Percentiles rank a stretch among this genome's conserved stretches.
These are phyloP conservation scores for Cacoxenus indagator DNA, from an alignment of 2,888 invertebrate genomes.

Conservation along the genomic window DNA sequence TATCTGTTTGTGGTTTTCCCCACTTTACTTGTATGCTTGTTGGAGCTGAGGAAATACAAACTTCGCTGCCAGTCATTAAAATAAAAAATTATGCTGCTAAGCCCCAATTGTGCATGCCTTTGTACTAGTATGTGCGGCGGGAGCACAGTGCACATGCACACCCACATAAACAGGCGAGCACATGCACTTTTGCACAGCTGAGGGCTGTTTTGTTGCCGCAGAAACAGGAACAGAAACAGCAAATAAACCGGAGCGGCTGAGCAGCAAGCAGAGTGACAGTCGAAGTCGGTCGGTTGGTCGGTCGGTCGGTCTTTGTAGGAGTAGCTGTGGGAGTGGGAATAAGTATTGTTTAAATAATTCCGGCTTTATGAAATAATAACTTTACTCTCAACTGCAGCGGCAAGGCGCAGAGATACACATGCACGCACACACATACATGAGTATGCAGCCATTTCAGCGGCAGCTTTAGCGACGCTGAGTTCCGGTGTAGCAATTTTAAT, in stretches of 20 bases:
- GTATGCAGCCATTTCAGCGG: slow-evolving; percentile 8
- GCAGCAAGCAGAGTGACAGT: background rate
- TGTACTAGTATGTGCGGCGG: background rate
- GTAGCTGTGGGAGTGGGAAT: background rate
- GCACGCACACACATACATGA: background rate
- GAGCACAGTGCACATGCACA: slow-evolving; percentile 12
- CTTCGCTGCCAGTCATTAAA: slow-evolving; percentile 38
- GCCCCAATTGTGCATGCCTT: slow-evolving; percentile 53
- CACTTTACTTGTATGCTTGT: slow-evolving; percentile 8
- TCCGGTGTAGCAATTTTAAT: slow-evolving; percentile 54
- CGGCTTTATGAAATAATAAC: slow-evolving; percentile 67
- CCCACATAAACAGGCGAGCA: too few relatives aligned
- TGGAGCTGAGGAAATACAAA: slow-evolving; percentile 43
- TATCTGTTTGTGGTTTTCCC: slow-evolving; percentile 46
- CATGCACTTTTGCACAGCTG: background rate
- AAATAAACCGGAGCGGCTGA: background rate
- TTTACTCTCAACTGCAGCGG: slow-evolving; percentile 50
- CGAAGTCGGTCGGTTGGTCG: slow-evolving; percentile 2
- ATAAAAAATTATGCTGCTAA: slow-evolving; percentile 56
- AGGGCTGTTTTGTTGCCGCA: background rate
- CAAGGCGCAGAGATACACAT: slow-evolving; percentile 33
- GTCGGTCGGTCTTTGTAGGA: slow-evolving; percentile 32
- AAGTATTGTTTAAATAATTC: slow-evolving; percentile 66
- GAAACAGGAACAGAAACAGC: background rate
- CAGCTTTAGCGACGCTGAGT: slow-evolving; percentile 30